Base-by-base conservation (phyloP, 2,113 vertebrate species). In the Melanerpes formicivorus region DNA sequence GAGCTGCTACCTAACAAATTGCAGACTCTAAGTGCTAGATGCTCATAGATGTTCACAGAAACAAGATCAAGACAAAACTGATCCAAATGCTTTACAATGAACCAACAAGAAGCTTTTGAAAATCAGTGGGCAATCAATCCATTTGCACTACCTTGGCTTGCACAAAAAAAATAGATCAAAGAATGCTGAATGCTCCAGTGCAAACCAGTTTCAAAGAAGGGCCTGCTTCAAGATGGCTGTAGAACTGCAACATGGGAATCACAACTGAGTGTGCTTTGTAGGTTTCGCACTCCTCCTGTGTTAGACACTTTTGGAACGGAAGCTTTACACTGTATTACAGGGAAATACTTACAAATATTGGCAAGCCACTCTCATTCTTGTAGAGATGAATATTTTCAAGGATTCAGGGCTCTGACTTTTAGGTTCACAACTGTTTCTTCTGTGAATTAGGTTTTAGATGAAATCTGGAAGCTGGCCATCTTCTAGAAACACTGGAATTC, bases 381-480 rank as follows among this genome's bases (percentile, higher is more conserved):
- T 81, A 92, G 87, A 88, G 55, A 37, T 42, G 22, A 88, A 87
- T 48, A 77, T 74, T 92, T 84, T 76, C 59, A 93, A 66, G 83
- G 52, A 70, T 84, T 82, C 81, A 44, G 44, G 32, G 64, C 71
- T 80, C 75, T 87, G 92, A 92, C 89, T 93, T 90, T 56, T 55
- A 83, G 65, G 75, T 94, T 94, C 92, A 84, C 16, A 66, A 88
- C 88, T 79, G 70, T 88, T 94, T 92, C 75, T 64, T 92, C 74
- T 62, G 62, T 90, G 87, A 93, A 64, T 89, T 93, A 92, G 93
- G 87, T 80, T 94, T 90, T 90, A 95, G 81, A 89, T 71, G 76
- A 90, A 94, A 96, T 87, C 79, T 95, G 88, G 93, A 96, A 89
- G 19, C 56, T 77, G 60, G 93, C 94, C 92, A 92, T 93, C 89